phyloP scores from a whole-genome alignment of 2,888 invertebrate species.

The Agapetus fuscipes region DNA sequence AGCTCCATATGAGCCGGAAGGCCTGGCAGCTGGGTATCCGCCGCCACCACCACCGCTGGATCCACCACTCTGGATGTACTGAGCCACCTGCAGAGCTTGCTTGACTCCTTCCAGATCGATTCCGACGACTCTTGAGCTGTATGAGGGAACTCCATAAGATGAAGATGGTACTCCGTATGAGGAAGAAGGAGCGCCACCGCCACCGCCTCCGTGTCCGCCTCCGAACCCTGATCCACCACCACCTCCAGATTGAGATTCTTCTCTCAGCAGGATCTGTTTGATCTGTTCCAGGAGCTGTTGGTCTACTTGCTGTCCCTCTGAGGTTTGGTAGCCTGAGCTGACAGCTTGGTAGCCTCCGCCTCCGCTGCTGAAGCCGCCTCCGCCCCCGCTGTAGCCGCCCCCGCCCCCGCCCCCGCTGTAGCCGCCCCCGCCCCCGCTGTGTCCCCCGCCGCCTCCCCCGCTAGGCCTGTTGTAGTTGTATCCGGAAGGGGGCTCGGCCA shows the following conservation, averaged over 20 bases:
- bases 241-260: conserved; percentile 57
- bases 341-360: conserved; percentile 68
- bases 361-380: conserved; percentile 32
- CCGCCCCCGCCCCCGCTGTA: conserved; percentile 34
- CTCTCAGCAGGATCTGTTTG: conserved; percentile 73
- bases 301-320: conserved; percentile 76
- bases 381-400: conserved; percentile 24
- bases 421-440: conserved; percentile 29
- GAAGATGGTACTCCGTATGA: conserved; percentile 59
- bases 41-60: conserved; percentile 28
- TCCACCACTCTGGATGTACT: conserved; percentile 59
- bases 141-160: conserved; percentile 53
- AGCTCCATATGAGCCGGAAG: conserved; percentile 47
- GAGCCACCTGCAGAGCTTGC: conserved; percentile 81
- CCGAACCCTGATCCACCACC: conserved; percentile 41
- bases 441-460: conserved; percentile 34
- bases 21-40: conserved; percentile 36
- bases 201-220: conserved; percentile 33
- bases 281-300: conserved; percentile 71
- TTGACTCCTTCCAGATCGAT: conserved; percentile 78
- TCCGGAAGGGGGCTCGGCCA: conserved; percentile 67
- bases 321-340: conserved; percentile 68
- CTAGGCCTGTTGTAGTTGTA: conserved; percentile 67
- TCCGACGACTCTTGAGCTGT: conserved; percentile 58
- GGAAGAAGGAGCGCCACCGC: conserved; percentile 44